Percentiles rank a stretch among this genome's conserved stretches.
phyloP scores from a whole-genome alignment of 2,888 invertebrate species.

The Brachypalpus laphriformis region DNA sequence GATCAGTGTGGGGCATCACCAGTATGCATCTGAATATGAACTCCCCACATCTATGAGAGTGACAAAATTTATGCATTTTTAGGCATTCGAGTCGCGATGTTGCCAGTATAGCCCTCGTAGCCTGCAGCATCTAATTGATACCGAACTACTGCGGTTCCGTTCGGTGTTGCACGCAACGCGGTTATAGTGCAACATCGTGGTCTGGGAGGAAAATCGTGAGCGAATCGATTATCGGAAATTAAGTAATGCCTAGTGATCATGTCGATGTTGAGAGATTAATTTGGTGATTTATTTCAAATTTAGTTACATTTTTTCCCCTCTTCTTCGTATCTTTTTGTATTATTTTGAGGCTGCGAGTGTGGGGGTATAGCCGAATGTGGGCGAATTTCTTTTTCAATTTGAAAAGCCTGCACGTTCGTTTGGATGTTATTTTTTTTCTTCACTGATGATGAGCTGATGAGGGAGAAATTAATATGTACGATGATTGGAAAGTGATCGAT shows the following conservation, averaged over 20 bases:
- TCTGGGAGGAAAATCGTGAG: conserved; percentile 63
- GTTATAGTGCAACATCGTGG: conserved; percentile 72
- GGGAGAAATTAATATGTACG: conserved; percentile 29
- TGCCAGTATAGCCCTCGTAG: background rate
- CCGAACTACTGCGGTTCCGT: conserved; percentile 50
- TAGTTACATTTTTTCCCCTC: background rate
- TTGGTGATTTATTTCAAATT: conserved; percentile 45
- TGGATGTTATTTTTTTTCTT: background rate
- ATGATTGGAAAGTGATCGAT: conserved; percentile 44
- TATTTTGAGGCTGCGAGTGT: background rate
- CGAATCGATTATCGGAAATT: conserved; percentile 63
- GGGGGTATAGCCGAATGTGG: conserved; percentile 26
- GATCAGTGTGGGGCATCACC: conserved; percentile 41
- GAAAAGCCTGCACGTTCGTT: background rate
- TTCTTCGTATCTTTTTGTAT: background rate
- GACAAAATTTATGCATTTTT: conserved; percentile 62
- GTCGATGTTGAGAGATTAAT: conserved; percentile 59
- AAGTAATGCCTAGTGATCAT: conserved; percentile 60
- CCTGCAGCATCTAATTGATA: conserved; percentile 65
- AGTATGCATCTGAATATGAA: conserved; percentile 57
- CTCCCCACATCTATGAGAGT: conserved; percentile 36
- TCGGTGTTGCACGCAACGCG: conserved; percentile 61
- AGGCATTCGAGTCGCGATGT: conserved; percentile 23
- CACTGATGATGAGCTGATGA: conserved; percentile 6
- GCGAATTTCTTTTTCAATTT: conserved; percentile 23